phyloP scores from a whole-genome alignment of 2,113 vertebrate species.

The Glaucidium brasilianum region DNA sequence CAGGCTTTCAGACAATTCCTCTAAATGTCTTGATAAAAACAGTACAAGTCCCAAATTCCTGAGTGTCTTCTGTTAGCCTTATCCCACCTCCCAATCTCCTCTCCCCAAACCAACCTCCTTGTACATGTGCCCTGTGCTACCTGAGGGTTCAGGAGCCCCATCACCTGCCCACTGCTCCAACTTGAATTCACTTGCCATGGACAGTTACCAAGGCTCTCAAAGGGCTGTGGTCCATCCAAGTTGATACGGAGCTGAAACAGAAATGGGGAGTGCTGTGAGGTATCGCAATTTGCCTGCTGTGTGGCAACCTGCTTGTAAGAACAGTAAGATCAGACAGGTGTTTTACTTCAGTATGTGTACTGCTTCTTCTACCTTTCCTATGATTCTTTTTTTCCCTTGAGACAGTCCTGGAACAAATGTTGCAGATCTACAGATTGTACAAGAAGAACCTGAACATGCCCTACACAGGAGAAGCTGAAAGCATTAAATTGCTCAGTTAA shows the following conservation, averaged over 20 bases:
- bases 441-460: background rate
- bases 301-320: background rate
- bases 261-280: background rate
- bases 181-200: background rate
- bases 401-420: background rate
- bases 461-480: background rate
- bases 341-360: background rate
- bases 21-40: background rate
- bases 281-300: background rate
- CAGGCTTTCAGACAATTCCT: background rate
- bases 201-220: background rate
- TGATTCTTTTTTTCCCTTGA: background rate
- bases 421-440: background rate
- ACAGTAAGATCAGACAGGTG: background rate
- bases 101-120: accelerated
- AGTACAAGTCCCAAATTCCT: background rate
- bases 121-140: background rate
- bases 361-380: background rate
- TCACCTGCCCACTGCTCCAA: background rate
- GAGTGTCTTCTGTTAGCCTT: background rate
- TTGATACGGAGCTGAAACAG: background rate
- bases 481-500: background rate
- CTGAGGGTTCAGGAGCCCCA: background rate
- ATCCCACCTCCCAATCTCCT: background rate
- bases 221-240: accelerated